Evolutionary conservation across 2,888 invertebrate species (phyloP), one percentile per base, ranked within the genome.

Genomic region (Parnassius smintheus): DNA sequence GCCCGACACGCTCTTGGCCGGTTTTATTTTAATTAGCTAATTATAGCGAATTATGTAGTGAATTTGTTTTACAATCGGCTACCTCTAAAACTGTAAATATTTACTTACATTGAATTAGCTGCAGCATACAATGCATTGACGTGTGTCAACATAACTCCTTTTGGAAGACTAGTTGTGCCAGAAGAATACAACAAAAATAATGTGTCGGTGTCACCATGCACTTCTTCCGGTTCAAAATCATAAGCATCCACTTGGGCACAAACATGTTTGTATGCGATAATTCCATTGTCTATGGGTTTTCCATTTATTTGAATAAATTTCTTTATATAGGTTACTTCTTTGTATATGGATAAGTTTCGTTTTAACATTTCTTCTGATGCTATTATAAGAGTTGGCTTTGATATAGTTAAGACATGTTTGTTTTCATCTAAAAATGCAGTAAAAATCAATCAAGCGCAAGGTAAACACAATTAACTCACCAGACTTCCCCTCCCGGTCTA

Each of bases 101-200:
- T 22, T 46, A 76, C 72, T 80, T 77, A 87, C 82, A 80, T 72
- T 73, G 78, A 94, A 75, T 85, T 94, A 91, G 70, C 76, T 72
- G 77, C 94, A 91, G 56, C 94, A 92, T 68, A 84, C 18, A 88
- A 66, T 13, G 76, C 68, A 62, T 88, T 88, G 3, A 82, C 66
- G 73, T 96, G 95, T 0, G 94, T 93, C 41, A 96, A 80, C 93
- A 94, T 93, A 0, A 96, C 96, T 22, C 96, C 96, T 83, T 96
- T 96, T 0, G 96, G 96, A 55, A 95, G 85, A 0, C 96, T 96
- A 0, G 96, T 96, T 0, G 97, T 96, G 0, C 97, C 92, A 60
- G 93, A 93, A 1, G 93, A 94, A 75, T 93, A 94, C 8, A 94
- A 88, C 52, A 94, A 81, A 65, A 92, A 81, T 13, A 68, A 65